phyloP scores from a whole-genome alignment of 1,140 invertebrate species.

The Callitettix versicolor region DNA sequence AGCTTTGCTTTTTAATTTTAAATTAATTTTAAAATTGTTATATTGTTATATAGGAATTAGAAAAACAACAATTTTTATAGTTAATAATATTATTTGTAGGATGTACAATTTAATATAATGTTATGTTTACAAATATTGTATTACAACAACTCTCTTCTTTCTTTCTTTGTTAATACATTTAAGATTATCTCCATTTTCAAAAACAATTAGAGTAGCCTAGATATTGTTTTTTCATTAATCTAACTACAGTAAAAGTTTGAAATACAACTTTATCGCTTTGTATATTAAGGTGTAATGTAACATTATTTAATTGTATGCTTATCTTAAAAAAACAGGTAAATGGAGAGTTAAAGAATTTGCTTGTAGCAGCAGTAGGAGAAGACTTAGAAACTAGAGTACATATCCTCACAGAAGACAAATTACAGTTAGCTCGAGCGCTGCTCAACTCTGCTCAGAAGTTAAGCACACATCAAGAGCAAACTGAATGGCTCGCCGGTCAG shows the following conservation, averaged over 20 bases:
- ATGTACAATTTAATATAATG: too few species aligned
- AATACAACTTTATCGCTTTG: too few species aligned
- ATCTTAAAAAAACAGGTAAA: constrained; percentile 55
- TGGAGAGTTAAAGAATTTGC: constrained; percentile 80
- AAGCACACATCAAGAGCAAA: constrained; percentile 80
- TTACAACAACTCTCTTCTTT: too few species aligned
- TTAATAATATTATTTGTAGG: too few species aligned
- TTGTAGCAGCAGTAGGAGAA: constrained; percentile 89
- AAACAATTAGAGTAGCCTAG: too few species aligned
- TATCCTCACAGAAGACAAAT: constrained; percentile 79
- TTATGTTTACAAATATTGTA: too few species aligned
- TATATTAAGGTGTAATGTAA: constrained; percentile 4
- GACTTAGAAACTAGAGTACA: constrained; percentile 83
- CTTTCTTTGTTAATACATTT: too few species aligned
- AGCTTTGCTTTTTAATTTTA: too few species aligned
- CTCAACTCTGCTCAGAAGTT: constrained; percentile 73
- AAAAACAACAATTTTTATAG: too few species aligned
- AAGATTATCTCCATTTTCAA: too few species aligned
- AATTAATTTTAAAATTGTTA: too few species aligned
- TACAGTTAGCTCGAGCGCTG: constrained; percentile 72
- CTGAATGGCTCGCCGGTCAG: constrained; percentile 82
- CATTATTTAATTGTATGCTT: constrained; percentile 11
- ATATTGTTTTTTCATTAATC: background rate
- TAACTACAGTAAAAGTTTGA: background rate
- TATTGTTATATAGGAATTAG: too few species aligned